Base-by-base conservation (phyloP, 2,888 invertebrate genomes). In the Eristalinus sepulchralis region DNA sequence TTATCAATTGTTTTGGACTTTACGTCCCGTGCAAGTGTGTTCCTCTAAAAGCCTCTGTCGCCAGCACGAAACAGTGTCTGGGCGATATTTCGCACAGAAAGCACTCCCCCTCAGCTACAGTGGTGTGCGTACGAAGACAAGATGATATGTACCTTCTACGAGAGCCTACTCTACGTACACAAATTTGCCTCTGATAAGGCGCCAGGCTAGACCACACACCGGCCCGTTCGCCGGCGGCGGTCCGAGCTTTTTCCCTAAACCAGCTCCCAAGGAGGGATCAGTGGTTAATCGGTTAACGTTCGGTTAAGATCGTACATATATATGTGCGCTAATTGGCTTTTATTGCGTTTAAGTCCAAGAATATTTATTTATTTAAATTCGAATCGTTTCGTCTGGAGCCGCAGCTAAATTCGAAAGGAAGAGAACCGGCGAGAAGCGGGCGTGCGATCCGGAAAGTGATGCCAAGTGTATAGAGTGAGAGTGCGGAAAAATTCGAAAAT, bases 261-360 rank as follows among this genome's bases (percentile, higher is more conserved):
- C 64, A 68, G 34, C 68, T 77, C 68, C 33, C 70, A 70, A 78
- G 63, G 70, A 72, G 39, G 39, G 72, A 47, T 89, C 90, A 92
- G 92, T 92, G 90, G 88, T 85, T 89, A 89, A 90, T 90, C 90
- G 90, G 85, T 89, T 89, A 85, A 90, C 90, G 86, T 88, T 88
- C 89, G 75, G 91, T 89, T 88, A 89, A 88, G 90, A 91, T 89
- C 91, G 88, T 87, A 88, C 34, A 20, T 34, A 34, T 8, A 34
- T 1, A 6, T 34, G 9, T 10, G 34, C 39, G 5, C 47, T n/a
- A 47, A n/a, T 47, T 47, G 47, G 47, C 47, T 63, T 55, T 55
- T 31, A 63, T 70, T 67, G 3, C 24, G 17, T 47, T 13, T 24
- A 17, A 10, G 1, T 31, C 20, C 20, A 0, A 8, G 17, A 47